Base-by-base conservation (phyloP, 2,113 vertebrate species). In the Lepus americanus region DNA sequence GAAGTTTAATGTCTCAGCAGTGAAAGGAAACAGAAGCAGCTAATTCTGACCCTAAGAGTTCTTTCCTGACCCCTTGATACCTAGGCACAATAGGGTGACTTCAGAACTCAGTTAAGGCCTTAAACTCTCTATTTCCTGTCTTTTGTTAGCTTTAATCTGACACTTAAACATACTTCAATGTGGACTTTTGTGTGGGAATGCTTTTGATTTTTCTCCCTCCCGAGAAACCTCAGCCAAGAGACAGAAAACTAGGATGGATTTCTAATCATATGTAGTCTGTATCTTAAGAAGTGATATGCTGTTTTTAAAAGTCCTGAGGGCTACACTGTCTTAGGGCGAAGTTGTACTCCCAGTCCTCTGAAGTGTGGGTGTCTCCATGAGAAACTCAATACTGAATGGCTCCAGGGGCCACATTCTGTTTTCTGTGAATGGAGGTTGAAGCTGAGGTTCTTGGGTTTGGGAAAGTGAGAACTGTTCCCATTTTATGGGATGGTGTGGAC, bases 11-110 rank as follows among this genome's bases (percentile, higher is more conserved):
- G 96, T 86, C n/a, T 14, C 77, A 96, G 72, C 69, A 83, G 70
- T 95, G 88, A 95, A 97, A 96, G 95, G 94, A 97, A 98, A 98
- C 92, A 96, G 89, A 96, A 97, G n/a, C 13, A 63, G 77, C 29
- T 31, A 1, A n/a, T 84, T 97, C 87, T 92, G 96, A 97, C 95
- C 33, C 80, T n/a, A 20, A 85, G 63, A 8, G 22, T 95, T 95
- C 67, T 94, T 78, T 87, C 59, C 44, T 94, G 93, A 97, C 93
- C 79, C 73, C 94, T 96, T 98, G 96, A 88, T 97, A 95, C 90
- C 0, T 1, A 95, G 79, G 87, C 97, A 96, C 96, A 96, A 79
- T 90, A 80, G 92, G 97, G 97, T 97, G 96, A 98, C 87, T 93
- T 98, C 94, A 98, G 90, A 94, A 96, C 78, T 95, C 87, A 96